Conservation (phyloP, 2,113 vertebrate genomes). For the Sorex araneus region DNA sequence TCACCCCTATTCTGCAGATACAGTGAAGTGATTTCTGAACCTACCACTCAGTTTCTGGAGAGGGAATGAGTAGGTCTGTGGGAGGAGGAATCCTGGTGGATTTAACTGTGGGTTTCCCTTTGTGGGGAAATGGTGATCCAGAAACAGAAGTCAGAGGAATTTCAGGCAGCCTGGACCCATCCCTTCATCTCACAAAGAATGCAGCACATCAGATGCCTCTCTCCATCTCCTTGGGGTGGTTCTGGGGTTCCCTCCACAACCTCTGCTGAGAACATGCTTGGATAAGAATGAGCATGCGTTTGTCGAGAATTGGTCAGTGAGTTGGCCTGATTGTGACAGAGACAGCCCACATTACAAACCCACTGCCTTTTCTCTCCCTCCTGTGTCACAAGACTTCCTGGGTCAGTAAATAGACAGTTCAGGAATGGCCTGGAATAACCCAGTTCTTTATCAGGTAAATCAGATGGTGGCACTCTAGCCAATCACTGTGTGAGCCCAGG, state of each 20-base stretch:
- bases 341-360: too few species aligned
- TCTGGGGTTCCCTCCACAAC: not conserved
- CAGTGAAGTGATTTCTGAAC: not conserved
- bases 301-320: not conserved
- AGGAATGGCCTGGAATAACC: too few species aligned
- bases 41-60: not conserved
- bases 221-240: not conserved
- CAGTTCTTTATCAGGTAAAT: too few species aligned
- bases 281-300: not conserved
- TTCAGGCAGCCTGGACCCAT: not conserved
- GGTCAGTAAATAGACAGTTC: not conserved
- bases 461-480: not conserved
- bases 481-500: too few species aligned
- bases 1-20: slow-evolving; percentile 33
- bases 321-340: too few species aligned
- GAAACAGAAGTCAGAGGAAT: slow-evolving; percentile 15
- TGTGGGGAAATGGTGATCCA: not conserved
- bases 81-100: not conserved
- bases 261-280: not conserved
- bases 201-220: not conserved
- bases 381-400: not conserved
- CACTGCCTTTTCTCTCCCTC: not conserved
- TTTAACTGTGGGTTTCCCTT: not conserved
- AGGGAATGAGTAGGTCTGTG: not conserved
- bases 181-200: not conserved